Conservation (phyloP, 2,113 vertebrate genomes). For the Orycteropus afer region DNA sequence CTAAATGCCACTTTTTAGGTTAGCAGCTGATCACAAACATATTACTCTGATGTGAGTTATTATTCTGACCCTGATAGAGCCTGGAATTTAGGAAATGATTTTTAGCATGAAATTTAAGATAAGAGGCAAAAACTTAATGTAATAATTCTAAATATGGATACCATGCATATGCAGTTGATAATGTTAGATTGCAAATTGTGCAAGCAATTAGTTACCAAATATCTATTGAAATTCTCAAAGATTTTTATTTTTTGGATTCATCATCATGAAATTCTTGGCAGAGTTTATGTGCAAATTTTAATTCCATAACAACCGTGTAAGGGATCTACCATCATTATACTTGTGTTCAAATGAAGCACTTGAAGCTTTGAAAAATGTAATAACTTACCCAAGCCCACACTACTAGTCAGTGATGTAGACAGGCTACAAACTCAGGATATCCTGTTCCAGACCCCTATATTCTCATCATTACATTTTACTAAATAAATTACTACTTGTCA, state of each 20-base stretch:
- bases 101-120: not conserved
- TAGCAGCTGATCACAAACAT: not conserved
- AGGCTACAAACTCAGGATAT: not conserved
- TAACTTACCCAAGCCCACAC: not conserved
- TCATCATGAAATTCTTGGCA: not conserved
- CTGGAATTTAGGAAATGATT: not conserved
- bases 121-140: not conserved
- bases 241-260: not conserved
- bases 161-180: not conserved
- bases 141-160: not conserved
- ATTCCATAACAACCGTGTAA: not conserved
- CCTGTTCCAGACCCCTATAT: not conserved
- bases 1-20: not conserved
- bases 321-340: not conserved
- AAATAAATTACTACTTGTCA: not conserved
- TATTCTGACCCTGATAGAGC: not conserved
- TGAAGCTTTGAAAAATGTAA: not conserved
- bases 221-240: not conserved
- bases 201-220: not conserved
- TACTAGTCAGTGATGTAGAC: not conserved
- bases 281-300: not conserved
- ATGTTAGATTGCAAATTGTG: not conserved
- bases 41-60: not conserved
- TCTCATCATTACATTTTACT: not conserved
- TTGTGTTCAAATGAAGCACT: not conserved